Conservation (phyloP, 1,140 invertebrate genomes). For the Semibalanus balanoides region DNA sequence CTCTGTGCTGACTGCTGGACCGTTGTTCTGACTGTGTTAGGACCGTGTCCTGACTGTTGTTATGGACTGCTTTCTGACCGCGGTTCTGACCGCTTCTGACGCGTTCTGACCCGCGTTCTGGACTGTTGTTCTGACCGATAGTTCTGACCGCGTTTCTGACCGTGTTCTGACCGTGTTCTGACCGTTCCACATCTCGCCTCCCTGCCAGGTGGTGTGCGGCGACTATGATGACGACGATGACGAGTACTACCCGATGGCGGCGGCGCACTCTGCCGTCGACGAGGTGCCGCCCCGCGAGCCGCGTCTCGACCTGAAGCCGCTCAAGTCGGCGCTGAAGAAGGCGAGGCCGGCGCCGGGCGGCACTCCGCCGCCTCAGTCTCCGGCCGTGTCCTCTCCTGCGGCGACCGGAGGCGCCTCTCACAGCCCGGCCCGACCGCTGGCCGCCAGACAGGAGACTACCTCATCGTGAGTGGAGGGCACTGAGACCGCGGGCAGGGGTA, state of each 20-base stretch:
- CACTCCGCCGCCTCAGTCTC: conserved; percentile 42
- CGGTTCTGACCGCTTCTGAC: too few relatives aligned
- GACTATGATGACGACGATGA: conserved; percentile 15
- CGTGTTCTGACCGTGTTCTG: too few relatives aligned
- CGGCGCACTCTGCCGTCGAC: conserved; percentile 10
- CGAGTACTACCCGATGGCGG: neutral
- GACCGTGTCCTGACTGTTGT: too few relatives aligned
- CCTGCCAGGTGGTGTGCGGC: neutral
- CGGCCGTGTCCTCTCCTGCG: conserved; percentile 51
- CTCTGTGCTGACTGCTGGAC: too few relatives aligned
- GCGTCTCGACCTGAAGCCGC: conserved; percentile 63
- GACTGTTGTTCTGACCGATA: too few relatives aligned
- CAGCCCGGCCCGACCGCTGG: conserved; percentile 36
- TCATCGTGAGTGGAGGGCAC: neutral
- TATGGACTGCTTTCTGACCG: too few relatives aligned
- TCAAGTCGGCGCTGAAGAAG: conserved; percentile 85
- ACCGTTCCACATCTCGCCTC: too few relatives aligned
- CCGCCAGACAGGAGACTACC: conserved; percentile 40
- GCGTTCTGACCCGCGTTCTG: too few relatives aligned
- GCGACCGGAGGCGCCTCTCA: conserved; percentile 38
- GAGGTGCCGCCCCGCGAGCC: conserved; percentile 36
- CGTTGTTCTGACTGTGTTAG: too few relatives aligned
- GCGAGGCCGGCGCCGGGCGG: conserved; percentile 32
- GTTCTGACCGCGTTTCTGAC: too few relatives aligned
- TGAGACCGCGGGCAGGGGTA: too few relatives aligned